Percentiles rank a stretch among this genome's conserved stretches.
phyloP scores from a whole-genome alignment of 1,140 invertebrate genomes.

The Diuraphis noxia region DNA sequence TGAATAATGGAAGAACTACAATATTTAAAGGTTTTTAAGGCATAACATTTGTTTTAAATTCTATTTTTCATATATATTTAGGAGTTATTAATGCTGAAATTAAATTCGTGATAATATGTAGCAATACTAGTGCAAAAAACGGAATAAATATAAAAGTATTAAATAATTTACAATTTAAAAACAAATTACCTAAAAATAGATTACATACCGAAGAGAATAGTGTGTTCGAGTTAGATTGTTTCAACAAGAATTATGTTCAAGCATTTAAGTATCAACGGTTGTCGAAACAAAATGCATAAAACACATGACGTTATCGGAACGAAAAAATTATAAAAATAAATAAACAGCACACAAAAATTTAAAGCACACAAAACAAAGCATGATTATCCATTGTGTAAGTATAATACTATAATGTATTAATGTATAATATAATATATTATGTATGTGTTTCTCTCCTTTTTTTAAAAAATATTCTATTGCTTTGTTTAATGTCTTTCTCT shows the following conservation, averaged over 20 bases:
- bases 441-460: not conserved
- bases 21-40: not conserved
- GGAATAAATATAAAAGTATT: conserved; percentile 34
- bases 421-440: not conserved
- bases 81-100: not conserved
- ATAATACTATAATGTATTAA: not conserved
- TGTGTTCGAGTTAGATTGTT: conserved; percentile 39
- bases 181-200: conserved; percentile 35
- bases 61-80: not conserved
- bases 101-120: conserved; percentile 3
- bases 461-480: not conserved
- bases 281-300: conserved; percentile 42
- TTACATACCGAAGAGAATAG: conserved; percentile 41
- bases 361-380: conserved; percentile 46
- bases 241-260: conserved; percentile 30
- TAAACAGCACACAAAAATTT: conserved; percentile 20
- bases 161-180: conserved; percentile 13
- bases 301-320: conserved; percentile 19
- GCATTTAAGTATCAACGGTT: conserved; percentile 27
- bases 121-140: conserved; percentile 41
- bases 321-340: conserved; percentile 20
- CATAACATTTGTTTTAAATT: not conserved
- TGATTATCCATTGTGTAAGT: conserved; percentile 3
- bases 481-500: not conserved
- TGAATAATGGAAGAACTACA: not conserved